A percentile compares a stretch with the other conserved stretches of the same genome.
Conservation (phyloP, 2,888 invertebrate species). For the Creontiades dilutus region DNA sequence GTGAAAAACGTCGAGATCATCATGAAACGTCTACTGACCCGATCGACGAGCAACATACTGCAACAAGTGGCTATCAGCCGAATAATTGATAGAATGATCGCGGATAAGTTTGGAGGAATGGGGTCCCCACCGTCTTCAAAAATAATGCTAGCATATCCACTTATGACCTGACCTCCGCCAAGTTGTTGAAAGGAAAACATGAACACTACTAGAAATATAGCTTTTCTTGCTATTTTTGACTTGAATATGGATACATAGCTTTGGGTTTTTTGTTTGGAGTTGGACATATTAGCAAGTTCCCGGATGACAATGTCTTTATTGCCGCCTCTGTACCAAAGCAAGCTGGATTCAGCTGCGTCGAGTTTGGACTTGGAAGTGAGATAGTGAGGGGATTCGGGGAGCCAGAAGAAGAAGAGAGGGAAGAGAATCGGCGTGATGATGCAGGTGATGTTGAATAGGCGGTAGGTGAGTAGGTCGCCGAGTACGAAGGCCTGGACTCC, state of each 20-base stretch:
- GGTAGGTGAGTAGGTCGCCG: conserved; percentile 40
- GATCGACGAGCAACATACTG: conserved; percentile 38
- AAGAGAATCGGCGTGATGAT: conserved; percentile 11
- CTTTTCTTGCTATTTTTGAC: conserved; percentile 19
- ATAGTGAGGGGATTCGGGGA: conserved; percentile 61
- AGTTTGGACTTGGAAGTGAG: conserved; percentile 26
- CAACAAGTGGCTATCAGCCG: conserved; percentile 16
- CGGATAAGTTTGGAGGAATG: conserved; percentile 33
- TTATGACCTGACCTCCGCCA: conserved; percentile 34
- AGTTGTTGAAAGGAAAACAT: conserved; percentile 55
- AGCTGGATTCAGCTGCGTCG: conserved; percentile 41
- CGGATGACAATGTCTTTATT: not conserved
- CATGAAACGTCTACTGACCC: conserved; percentile 41
- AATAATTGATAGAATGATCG: conserved; percentile 21
- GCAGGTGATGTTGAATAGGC: conserved; percentile 23
- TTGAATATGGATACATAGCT: not conserved
- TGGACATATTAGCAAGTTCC: conserved; percentile 16
- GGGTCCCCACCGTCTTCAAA: conserved; percentile 30
- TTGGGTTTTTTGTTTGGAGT: not conserved
- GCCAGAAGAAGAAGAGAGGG: conserved; percentile 42
- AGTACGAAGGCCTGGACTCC: not conserved
- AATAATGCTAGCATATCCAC: conserved; percentile 54
- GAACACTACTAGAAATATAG: conserved; percentile 28
- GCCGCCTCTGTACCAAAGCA: conserved; percentile 53
- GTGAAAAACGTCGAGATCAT: conserved; percentile 44